Percentiles rank a stretch among this genome's conserved stretches.
Evolutionary conservation across 2,888 invertebrate genomes (phyloP).

Genomic region (Mythimna ferrago): DNA sequence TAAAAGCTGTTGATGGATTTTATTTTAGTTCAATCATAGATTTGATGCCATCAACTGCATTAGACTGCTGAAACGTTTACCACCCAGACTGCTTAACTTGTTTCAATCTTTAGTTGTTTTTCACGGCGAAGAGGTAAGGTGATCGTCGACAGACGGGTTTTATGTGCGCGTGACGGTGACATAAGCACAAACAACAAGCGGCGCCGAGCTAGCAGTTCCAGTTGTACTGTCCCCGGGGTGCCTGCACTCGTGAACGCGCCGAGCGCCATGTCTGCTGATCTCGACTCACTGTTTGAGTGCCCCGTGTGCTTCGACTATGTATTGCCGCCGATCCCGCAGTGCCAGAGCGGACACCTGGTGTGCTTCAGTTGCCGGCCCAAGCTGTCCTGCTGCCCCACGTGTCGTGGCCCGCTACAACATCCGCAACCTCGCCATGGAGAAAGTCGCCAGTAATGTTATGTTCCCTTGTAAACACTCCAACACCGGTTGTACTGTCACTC

Average conservation of each 20-base stretch:
- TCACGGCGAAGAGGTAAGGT: constrained; percentile 71
- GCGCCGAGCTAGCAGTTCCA: constrained; percentile 90
- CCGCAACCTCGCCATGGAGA: constrained; percentile 99
- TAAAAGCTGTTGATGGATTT: too few species aligned
- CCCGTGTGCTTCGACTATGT: constrained; percentile 99
- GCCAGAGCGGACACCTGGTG: constrained; percentile 99
- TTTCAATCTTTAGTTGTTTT: too few species aligned
- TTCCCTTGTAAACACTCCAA: constrained; percentile 99
- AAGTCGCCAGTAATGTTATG: constrained; percentile 99
- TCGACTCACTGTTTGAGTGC: constrained; percentile 98
- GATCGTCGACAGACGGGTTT: constrained; percentile 81
- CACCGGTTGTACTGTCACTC: constrained; percentile 97
- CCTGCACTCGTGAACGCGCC: constrained; percentile 91
- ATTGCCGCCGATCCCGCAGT: constrained; percentile 99
- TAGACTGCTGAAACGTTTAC: too few species aligned
- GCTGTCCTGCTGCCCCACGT: constrained; percentile 99
- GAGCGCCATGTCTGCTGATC: constrained; percentile 95
- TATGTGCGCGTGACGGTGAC: constrained; percentile 88
- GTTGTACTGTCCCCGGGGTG: constrained; percentile 88
- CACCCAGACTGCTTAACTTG: too few species aligned
- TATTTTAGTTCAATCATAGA: too few species aligned
- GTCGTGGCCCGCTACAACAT: constrained; percentile 99
- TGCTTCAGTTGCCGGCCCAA: constrained; percentile 99
- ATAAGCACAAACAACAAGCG: constrained; percentile 90
- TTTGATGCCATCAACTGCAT: too few species aligned